phyloP scores from a whole-genome alignment of 2,113 vertebrate species.

The Zapornia atra region DNA sequence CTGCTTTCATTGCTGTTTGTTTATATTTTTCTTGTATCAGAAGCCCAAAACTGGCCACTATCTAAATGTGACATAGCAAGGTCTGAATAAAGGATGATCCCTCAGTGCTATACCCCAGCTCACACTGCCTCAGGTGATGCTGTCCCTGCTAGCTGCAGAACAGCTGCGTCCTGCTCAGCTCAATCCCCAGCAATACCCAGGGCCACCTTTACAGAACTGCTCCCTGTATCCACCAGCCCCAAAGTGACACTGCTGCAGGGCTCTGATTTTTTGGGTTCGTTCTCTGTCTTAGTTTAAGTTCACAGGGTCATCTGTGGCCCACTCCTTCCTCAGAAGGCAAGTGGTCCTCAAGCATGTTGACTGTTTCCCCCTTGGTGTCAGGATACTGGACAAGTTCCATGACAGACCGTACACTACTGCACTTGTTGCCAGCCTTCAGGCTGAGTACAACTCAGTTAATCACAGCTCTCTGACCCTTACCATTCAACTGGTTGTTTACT shows the following conservation, averaged over 20 bases:
- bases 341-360: fast-evolving
- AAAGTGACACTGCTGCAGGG: neutral
- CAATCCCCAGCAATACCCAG: neutral
- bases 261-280: neutral
- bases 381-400: neutral
- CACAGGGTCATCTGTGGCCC: fast-evolving
- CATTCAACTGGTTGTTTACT: neutral
- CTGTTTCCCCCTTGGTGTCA: neutral
- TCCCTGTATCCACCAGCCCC: fast-evolving
- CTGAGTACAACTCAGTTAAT: neutral
- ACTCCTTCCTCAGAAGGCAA: neutral
- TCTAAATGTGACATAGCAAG: neutral
- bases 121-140: fast-evolving
- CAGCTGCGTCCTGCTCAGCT: neutral
- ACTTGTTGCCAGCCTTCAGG: neutral
- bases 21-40: no score
- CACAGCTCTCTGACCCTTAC: neutral
- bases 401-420: neutral
- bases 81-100: neutral
- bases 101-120: neutral
- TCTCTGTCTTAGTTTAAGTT: neutral
- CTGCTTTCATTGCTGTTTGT: neutral
- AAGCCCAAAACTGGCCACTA: neutral
- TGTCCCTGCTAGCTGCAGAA: neutral
- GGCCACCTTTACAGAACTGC: neutral